Percentiles rank a stretch among this genome's conserved stretches.
Evolutionary conservation across 2,888 invertebrate genomes (phyloP).

Genomic region (Drosophila mettleri): DNA sequence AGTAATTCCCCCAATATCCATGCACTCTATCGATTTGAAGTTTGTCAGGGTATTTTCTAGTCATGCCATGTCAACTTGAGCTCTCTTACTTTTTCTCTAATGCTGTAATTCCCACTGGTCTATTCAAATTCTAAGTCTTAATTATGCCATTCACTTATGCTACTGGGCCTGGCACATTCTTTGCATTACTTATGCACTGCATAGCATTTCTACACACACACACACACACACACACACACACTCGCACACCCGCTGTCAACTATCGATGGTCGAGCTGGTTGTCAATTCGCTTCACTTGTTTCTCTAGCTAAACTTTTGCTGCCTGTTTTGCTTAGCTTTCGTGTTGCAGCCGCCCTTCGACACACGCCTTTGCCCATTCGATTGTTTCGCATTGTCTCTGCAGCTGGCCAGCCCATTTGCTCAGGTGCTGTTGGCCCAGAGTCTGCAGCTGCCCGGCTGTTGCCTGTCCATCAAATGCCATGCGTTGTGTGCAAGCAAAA

Average conservation of each 20-base stretch:
- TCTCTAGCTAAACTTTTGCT: background rate
- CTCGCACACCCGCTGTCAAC: background rate
- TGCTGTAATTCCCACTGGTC: background rate
- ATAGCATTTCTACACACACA: background rate
- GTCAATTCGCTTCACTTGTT: conserved; percentile 15
- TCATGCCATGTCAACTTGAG: too few relatives aligned
- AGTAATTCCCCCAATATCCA: too few relatives aligned
- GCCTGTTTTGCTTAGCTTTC: background rate
- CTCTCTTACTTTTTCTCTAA: too few relatives aligned
- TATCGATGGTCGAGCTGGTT: conserved; percentile 4
- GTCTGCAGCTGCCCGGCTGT: conserved; percentile 15
- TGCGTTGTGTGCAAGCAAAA: conserved; percentile 10
- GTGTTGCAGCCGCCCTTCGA: too few relatives aligned
- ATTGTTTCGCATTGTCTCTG: background rate
- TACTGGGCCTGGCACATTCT: background rate
- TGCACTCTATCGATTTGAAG: too few relatives aligned
- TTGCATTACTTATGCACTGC: background rate
- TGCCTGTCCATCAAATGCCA: conserved; percentile 55
- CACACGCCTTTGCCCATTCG: background rate
- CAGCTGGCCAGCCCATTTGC: conserved; percentile 26
- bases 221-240: background rate
- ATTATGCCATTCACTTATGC: background rate
- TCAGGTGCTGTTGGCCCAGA: conserved; percentile 4
- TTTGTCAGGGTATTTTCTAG: too few relatives aligned
- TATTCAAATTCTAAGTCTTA: background rate